A percentile compares a stretch with the other conserved stretches of the same genome.
These are phyloP conservation scores for Sylvilagus bachmani DNA, from an alignment of 2,113 vertebrate species.

Conservation along the genomic window DNA sequence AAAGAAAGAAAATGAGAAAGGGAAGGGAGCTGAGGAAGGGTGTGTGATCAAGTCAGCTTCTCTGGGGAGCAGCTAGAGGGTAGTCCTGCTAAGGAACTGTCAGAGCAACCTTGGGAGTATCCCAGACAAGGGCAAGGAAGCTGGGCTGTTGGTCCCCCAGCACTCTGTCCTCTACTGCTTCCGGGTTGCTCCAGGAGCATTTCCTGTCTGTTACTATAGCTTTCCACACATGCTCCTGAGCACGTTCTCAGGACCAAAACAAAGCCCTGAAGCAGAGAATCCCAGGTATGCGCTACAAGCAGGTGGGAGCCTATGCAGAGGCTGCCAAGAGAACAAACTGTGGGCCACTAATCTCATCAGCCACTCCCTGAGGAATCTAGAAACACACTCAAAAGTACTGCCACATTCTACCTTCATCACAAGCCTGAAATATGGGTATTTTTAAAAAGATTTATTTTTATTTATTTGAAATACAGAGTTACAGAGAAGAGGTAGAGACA, in stretches of 20 bases:
- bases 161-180: not conserved
- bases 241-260: not conserved
- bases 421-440: not conserved
- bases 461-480: no score
- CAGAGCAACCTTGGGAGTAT: not conserved
- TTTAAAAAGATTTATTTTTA: no score
- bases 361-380: not conserved
- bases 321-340: not conserved
- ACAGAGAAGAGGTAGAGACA: no score
- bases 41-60: not conserved
- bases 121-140: not conserved
- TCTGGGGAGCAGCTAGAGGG: accelerated
- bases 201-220: not conserved
- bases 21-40: not conserved
- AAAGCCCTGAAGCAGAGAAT: not conserved
- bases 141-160: not conserved
- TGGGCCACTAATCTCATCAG: no score
- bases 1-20: conserved; percentile 21
- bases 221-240: not conserved
- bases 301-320: not conserved
- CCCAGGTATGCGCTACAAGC: not conserved
- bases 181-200: not conserved
- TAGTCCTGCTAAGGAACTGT: not conserved
- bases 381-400: not conserved
- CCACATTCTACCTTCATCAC: not conserved